These are phyloP conservation scores for Lithophane socia DNA, from an alignment of 2,888 invertebrate species.

Conservation along the genomic window DNA sequence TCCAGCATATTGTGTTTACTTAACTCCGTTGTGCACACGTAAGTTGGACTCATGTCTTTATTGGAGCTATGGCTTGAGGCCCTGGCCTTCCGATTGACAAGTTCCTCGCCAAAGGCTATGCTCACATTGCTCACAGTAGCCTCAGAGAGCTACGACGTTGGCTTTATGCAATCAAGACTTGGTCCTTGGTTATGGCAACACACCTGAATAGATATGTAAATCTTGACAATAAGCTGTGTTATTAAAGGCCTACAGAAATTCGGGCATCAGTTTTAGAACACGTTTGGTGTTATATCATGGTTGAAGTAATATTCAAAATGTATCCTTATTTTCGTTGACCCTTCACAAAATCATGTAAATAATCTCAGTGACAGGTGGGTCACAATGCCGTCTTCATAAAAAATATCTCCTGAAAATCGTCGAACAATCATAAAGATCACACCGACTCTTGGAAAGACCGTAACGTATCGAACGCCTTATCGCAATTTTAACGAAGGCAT, in stretches of 20 bases:
- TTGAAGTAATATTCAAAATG: neutral
- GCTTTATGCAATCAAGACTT: constrained; percentile 52
- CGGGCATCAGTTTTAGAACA: neutral
- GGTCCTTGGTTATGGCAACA: constrained; percentile 15
- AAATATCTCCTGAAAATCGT: constrained; percentile 46
- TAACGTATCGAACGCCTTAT: constrained; percentile 74
- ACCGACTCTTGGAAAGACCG: constrained; percentile 62
- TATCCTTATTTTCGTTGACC: constrained; percentile 18
- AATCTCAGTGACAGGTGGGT: constrained; percentile 35
- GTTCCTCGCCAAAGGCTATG: constrained; percentile 48
- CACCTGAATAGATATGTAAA: constrained; percentile 20
- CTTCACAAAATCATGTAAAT: constrained; percentile 6
- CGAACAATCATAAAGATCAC: constrained; percentile 70
- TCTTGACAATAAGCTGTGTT: constrained; percentile 5
- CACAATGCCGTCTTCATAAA: constrained; percentile 36
- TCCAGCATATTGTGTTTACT: constrained; percentile 60
- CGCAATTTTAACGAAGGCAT: constrained; percentile 82
- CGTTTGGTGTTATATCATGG: neutral
- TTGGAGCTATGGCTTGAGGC: constrained; percentile 48
- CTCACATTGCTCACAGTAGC: constrained; percentile 11
- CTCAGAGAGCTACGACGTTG: constrained; percentile 4
- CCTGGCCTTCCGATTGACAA: constrained; percentile 47
- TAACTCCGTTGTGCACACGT: constrained; percentile 44
- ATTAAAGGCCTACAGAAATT: constrained; percentile 12
- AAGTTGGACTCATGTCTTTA: constrained; percentile 52